These are phyloP conservation scores for Gyrodactylus salaris DNA, from an alignment of 1,140 invertebrate genomes.

Conservation along the genomic window DNA sequence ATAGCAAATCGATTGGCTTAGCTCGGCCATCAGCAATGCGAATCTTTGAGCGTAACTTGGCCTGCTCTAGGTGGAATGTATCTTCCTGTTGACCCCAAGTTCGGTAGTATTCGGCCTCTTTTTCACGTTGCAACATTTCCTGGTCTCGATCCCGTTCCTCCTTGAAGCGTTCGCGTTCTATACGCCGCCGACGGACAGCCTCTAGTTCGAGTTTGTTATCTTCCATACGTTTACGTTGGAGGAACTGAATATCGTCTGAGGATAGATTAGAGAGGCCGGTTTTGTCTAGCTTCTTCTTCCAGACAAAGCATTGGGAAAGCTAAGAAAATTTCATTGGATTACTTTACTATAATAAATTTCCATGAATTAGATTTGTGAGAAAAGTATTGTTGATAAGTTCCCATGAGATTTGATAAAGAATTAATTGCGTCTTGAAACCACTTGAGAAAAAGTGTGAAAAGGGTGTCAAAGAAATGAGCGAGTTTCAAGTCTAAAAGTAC, in stretches of 20 bases:
- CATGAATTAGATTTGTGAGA: too few relatives aligned
- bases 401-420: too few relatives aligned
- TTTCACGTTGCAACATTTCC: constrained; percentile 39
- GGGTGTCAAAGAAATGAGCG: too few relatives aligned
- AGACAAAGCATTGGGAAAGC: background rate
- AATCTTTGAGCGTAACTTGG: constrained; percentile 48
- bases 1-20: constrained; percentile 82
- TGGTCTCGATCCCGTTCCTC: constrained; percentile 9
- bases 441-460: too few relatives aligned
- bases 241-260: background rate
- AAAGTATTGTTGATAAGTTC: too few relatives aligned
- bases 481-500: too few relatives aligned
- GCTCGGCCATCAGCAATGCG: constrained; percentile 73
- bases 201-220: constrained; percentile 1
- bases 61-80: constrained; percentile 23
- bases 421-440: too few relatives aligned
- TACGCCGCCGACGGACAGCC: background rate
- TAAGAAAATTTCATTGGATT: too few relatives aligned
- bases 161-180: background rate
- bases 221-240: constrained; percentile 1
- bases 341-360: too few relatives aligned
- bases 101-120: constrained; percentile 66
- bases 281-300: background rate
- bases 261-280: background rate
- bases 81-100: constrained; percentile 80